Conservation (phyloP, 2,888 invertebrate species). For the Ernsta delagoae region DNA sequence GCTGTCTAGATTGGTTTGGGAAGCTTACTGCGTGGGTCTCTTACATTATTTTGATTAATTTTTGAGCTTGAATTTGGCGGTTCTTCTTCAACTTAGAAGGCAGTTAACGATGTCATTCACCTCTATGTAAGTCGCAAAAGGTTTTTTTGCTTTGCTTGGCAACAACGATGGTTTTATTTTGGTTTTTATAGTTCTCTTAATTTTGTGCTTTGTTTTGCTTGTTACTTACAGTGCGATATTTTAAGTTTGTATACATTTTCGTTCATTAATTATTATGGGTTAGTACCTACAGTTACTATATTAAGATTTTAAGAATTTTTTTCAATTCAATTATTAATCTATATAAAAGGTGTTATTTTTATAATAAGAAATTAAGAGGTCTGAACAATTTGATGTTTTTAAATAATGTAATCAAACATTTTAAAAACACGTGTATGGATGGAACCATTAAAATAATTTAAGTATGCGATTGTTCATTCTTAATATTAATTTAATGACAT, state of each 20-base stretch:
- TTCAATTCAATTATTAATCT: no score
- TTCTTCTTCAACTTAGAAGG: constrained; percentile 49
- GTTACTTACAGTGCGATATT: not conserved
- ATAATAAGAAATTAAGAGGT: no score
- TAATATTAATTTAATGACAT: not conserved
- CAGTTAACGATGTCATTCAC: constrained; percentile 75
- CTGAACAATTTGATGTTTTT: no score
- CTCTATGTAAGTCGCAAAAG: constrained; percentile 75
- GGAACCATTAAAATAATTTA: no score
- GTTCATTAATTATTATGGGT: not conserved
- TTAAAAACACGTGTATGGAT: no score
- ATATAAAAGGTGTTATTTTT: no score
- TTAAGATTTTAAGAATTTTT: no score
- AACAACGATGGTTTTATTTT: constrained; percentile 8
- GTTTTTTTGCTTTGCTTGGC: constrained; percentile 37
- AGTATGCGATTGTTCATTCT: not conserved
- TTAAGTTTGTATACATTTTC: not conserved
- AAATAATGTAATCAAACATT: no score
- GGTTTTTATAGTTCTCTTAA: not conserved
- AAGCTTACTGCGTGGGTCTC: constrained; percentile 62
- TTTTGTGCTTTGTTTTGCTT: constrained; percentile 12
- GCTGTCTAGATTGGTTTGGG: constrained; percentile 57
- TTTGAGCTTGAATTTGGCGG: constrained; percentile 43
- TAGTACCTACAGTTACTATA: no score
- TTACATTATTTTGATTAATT: constrained; percentile 47